phyloP scores from a whole-genome alignment of 1,140 invertebrate genomes.

The Pogonomyrmex californicus region DNA sequence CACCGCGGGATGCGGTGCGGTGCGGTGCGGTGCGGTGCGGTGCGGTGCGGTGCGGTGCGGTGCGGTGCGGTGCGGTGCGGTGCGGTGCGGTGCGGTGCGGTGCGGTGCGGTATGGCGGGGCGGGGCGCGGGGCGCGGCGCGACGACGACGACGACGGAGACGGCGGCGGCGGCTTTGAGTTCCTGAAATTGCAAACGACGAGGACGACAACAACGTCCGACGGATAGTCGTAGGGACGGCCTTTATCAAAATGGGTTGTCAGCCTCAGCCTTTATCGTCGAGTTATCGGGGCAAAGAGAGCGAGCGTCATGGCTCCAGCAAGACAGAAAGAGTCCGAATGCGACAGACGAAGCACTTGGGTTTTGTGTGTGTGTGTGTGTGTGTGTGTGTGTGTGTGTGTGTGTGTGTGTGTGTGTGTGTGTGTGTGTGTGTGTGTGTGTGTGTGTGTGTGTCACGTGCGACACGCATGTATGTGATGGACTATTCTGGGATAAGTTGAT shows the following conservation, averaged over 20 bases:
- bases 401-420: background rate
- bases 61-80: too few species aligned
- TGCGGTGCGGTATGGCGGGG: too few species aligned
- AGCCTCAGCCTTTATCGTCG: slow-evolving; percentile 82
- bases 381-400: too few species aligned
- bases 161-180: slow-evolving; percentile 54
- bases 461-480: background rate
- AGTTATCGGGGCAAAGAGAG: slow-evolving; percentile 73
- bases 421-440: background rate
- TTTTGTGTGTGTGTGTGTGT: too few species aligned
- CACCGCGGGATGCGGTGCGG: background rate
- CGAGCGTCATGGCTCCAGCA: background rate
- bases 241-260: slow-evolving; percentile 84
- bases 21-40: too few species aligned
- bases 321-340: slow-evolving; percentile 49
- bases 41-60: too few species aligned
- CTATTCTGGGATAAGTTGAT: slow-evolving; percentile 18
- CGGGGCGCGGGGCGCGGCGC: too few species aligned
- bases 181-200: slow-evolving; percentile 70
- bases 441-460: too few species aligned
- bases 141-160: too few species aligned
- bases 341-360: too few species aligned
- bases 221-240: slow-evolving; percentile 67
- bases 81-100: too few species aligned
- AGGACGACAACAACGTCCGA: slow-evolving; percentile 43